Evolutionary conservation across 2,888 invertebrate species (phyloP).

Genomic region (Scelioninae gen. 1): DNA sequence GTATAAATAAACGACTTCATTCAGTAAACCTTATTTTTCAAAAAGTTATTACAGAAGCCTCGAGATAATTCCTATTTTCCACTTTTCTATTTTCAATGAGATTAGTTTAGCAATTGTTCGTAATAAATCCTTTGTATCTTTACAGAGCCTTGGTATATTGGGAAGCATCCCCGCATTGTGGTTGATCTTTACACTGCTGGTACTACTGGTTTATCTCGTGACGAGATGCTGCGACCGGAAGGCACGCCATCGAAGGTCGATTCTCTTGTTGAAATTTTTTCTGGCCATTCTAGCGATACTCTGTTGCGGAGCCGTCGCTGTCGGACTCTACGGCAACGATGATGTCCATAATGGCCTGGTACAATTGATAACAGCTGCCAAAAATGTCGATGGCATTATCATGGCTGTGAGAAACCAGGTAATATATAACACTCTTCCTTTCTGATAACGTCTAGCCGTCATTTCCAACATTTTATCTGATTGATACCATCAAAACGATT

Average conservation of each 20-base stretch:
- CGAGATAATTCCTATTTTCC: no score
- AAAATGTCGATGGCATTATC: slow-evolving; percentile 92
- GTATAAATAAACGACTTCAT: slow-evolving; percentile 23
- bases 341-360: slow-evolving; percentile 93
- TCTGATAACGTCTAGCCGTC: no score
- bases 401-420: slow-evolving; percentile 93
- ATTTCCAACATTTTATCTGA: no score
- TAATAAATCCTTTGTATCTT: slow-evolving; percentile 46
- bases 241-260: slow-evolving; percentile 94
- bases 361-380: slow-evolving; percentile 91
- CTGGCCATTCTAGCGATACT: slow-evolving; percentile 92
- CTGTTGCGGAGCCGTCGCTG: slow-evolving; percentile 95
- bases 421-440: slow-evolving; percentile 59
- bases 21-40: no score
- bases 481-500: no score
- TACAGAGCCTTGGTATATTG: slow-evolving; percentile 95
- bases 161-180: slow-evolving; percentile 97
- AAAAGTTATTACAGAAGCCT: no score
- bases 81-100: no score
- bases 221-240: slow-evolving; percentile 98
- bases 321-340: slow-evolving; percentile 97
- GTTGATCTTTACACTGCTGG: slow-evolving; percentile 94
- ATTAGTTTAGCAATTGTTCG: background rate
- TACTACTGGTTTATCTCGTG: slow-evolving; percentile 95
- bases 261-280: slow-evolving; percentile 92